Conservation (phyloP, 92 coral and sea anemone genomes). For the Hydrozoanthus gracilis region DNA sequence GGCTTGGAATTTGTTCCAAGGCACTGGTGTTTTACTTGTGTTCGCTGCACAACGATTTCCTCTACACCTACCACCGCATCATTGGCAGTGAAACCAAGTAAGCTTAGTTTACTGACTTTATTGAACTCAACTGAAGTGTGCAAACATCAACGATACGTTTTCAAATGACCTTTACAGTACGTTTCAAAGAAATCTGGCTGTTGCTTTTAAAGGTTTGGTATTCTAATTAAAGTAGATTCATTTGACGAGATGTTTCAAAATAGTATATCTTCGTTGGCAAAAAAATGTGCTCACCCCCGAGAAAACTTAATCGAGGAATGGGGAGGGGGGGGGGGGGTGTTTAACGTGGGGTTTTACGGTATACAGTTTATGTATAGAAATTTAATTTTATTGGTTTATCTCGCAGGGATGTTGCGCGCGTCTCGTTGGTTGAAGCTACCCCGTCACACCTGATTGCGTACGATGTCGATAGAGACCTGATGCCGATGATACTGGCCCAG, state of each 20-base stretch:
- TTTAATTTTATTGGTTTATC: neutral
- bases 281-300: too few species aligned
- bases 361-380: neutral
- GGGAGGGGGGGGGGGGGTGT: too few species aligned
- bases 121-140: neutral
- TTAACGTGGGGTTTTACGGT: too few species aligned
- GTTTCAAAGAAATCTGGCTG: too few species aligned
- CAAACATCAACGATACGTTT: too few species aligned
- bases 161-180: too few species aligned
- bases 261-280: too few species aligned
- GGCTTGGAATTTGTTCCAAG: slow-evolving; percentile 75
- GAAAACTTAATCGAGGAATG: too few species aligned
- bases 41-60: slow-evolving; percentile 77
- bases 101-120: neutral
- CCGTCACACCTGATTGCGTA: slow-evolving; percentile 76
- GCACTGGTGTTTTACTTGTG: slow-evolving; percentile 70
- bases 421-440: slow-evolving; percentile 66
- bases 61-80: slow-evolving; percentile 59
- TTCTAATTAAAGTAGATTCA: too few species aligned
- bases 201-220: too few species aligned
- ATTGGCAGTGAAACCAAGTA: slow-evolving; percentile 61
- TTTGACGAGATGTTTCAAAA: too few species aligned
- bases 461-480: slow-evolving; percentile 77
- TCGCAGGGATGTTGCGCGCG: slow-evolving; percentile 67
- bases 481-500: slow-evolving; percentile 82